A percentile compares a stretch with the other conserved stretches of the same genome.
These are phyloP conservation scores for Pristis pectinata DNA, from an alignment of 2,797 vertebrate species.

Conservation along the genomic window DNA sequence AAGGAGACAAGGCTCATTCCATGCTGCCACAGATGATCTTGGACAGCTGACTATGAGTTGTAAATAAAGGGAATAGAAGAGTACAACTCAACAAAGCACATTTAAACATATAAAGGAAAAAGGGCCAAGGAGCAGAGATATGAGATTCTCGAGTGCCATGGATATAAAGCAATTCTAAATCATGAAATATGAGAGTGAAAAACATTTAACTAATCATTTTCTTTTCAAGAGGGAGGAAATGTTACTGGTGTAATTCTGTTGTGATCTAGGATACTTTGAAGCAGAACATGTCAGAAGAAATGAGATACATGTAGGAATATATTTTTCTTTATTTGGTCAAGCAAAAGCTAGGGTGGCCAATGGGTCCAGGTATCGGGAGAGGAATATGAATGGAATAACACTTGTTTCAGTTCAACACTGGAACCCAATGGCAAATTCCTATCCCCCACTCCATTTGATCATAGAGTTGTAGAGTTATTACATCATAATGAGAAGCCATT, in stretches of 20 bases:
- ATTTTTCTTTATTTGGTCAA: too few species aligned
- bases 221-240: neutral
- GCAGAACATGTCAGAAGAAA: neutral
- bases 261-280: neutral
- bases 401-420: too few species aligned
- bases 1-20: slow-evolving; percentile 26
- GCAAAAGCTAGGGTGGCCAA: too few species aligned
- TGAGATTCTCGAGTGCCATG: neutral
- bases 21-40: neutral
- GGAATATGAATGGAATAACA: too few species aligned
- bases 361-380: too few species aligned
- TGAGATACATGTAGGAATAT: too few species aligned
- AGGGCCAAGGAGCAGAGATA: neutral
- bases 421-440: too few species aligned
- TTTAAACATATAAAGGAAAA: neutral
- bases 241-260: neutral
- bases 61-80: neutral
- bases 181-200: neutral
- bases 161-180: neutral
- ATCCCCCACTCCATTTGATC: too few species aligned
- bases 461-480: too few species aligned
- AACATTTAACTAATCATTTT: neutral
- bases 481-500: too few species aligned
- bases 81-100: neutral
- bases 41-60: neutral